These are phyloP conservation scores for Gallinago media DNA, from an alignment of 2,113 vertebrate genomes.

Conservation along the genomic window DNA sequence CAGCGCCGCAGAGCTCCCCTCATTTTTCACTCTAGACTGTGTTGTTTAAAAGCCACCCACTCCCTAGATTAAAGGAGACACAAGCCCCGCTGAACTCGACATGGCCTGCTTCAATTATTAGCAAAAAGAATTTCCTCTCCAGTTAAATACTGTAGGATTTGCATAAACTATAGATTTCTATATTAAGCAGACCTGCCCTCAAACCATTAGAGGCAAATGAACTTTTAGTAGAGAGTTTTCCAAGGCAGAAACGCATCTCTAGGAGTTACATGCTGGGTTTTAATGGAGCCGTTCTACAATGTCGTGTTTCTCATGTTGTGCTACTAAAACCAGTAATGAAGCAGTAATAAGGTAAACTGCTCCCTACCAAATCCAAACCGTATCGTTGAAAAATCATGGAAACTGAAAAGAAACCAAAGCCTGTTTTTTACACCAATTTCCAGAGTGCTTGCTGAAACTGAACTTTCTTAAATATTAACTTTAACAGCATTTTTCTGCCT, in stretches of 20 bases:
- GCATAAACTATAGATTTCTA: slow-evolving; percentile 66
- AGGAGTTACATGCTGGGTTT: not conserved
- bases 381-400: not conserved
- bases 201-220: slow-evolving; percentile 45
- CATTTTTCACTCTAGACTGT: slow-evolving; percentile 67
- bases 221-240: slow-evolving; percentile 34
- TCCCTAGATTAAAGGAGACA: slow-evolving; percentile 68
- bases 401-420: not conserved
- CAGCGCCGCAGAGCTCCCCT: slow-evolving; percentile 48
- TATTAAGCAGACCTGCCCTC: slow-evolving; percentile 64
- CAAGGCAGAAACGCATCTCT: not conserved
- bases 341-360: not conserved
- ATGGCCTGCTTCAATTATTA: slow-evolving; percentile 63
- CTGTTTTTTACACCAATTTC: not conserved
- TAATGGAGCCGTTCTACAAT: not conserved
- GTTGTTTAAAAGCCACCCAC: slow-evolving; percentile 70
- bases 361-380: not conserved
- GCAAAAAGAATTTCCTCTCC: slow-evolving; percentile 69
- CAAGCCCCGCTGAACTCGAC: slow-evolving; percentile 37
- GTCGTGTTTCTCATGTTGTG: not conserved
- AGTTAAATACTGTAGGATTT: slow-evolving; percentile 68
- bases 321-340: not conserved
- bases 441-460: not conserved
- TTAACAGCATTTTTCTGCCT: not conserved
- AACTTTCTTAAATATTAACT: not conserved